Conservation (phyloP, 2,113 vertebrate genomes). For the Anseranas semipalmata region DNA sequence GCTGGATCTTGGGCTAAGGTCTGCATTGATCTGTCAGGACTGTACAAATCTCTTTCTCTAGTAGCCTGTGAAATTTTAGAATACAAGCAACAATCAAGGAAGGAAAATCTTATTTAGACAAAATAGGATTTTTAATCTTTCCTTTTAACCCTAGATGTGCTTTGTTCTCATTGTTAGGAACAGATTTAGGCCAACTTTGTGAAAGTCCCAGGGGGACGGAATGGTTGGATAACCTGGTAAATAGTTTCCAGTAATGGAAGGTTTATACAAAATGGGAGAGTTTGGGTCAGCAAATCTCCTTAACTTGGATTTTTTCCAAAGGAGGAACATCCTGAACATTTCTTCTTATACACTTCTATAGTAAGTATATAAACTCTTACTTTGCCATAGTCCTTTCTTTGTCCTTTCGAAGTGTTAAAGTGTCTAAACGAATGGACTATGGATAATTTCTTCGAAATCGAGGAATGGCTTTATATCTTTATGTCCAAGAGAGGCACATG, state of each 20-base stretch:
- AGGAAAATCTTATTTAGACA: not conserved
- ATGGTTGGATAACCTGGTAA: not conserved
- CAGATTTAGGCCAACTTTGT: not conserved
- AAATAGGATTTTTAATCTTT: not conserved
- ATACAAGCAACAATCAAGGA: not conserved
- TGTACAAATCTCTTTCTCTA: not conserved
- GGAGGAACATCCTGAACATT: not conserved
- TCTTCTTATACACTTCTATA: not conserved
- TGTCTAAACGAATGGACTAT: not conserved
- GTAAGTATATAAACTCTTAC: not conserved
- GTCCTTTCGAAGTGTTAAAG: not conserved
- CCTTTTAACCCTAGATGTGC: not conserved
- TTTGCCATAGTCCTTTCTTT: not conserved
- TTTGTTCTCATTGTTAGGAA: not conserved
- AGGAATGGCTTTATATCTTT: not conserved
- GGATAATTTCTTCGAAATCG: not conserved
- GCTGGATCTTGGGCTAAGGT: not conserved
- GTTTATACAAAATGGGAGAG: not conserved
- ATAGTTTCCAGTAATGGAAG: not conserved
- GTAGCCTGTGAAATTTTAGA: not conserved
- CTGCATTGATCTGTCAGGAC: not conserved
- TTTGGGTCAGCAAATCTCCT: not conserved
- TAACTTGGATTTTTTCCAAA: not conserved
- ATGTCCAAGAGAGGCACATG: conserved; percentile 28
- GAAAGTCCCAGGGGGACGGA: not conserved